phyloP scores from a whole-genome alignment of 2,888 invertebrate species.

The Drosophila diplacantha region DNA sequence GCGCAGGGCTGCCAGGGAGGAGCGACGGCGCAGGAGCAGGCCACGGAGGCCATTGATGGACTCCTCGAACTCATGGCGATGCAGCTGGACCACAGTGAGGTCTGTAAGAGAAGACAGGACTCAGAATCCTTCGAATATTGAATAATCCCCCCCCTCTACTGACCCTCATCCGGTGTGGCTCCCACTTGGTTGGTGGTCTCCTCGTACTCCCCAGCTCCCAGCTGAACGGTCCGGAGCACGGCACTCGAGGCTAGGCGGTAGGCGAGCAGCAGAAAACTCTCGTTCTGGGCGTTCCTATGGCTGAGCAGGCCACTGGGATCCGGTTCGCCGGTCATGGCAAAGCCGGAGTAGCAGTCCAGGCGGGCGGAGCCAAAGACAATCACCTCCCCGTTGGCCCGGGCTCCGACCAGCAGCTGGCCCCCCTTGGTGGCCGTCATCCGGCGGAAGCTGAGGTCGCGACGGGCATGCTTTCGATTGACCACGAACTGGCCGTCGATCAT shows the following conservation, averaged over 20 bases:
- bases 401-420: conserved; percentile 62
- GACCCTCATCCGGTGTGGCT: conserved; percentile 46
- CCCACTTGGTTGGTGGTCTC: conserved; percentile 35
- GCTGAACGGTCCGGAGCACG: conserved; percentile 67
- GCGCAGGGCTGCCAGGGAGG: conserved; percentile 54
- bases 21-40: conserved; percentile 60
- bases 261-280: conserved; percentile 62
- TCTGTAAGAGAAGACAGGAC: conserved; percentile 29
- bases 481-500: conserved; percentile 70
- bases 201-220: conserved; percentile 42
- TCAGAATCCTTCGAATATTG: neutral
- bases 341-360: conserved; percentile 73
- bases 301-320: conserved; percentile 57
- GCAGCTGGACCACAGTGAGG: conserved; percentile 60
- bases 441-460: conserved; percentile 64
- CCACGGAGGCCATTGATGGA: conserved; percentile 61
- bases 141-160: neutral
- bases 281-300: conserved; percentile 57
- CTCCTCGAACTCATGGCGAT: conserved; percentile 69
- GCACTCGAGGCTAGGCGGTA: conserved; percentile 46
- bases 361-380: conserved; percentile 65
- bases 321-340: conserved; percentile 38
- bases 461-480: conserved; percentile 56
- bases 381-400: conserved; percentile 61
- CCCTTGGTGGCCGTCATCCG: conserved; percentile 50